Percentiles rank a stretch among this genome's conserved stretches.
Evolutionary conservation across 92 coral and sea anemone species (phyloP).

Genomic region (Heteractis magnifica): DNA sequence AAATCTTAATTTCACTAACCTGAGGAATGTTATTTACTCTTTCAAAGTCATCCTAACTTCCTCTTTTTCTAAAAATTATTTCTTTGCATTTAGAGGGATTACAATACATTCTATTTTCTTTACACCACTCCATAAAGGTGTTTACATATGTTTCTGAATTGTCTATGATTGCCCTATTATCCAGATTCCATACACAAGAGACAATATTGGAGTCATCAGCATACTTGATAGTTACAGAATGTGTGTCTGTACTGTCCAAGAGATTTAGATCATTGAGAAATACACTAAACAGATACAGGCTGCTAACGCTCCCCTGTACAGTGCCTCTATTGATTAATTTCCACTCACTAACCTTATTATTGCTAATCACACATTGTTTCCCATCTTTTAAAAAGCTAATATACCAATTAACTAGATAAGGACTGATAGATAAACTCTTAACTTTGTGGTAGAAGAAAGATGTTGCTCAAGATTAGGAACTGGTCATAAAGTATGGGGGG

Average conservation of each 20-base stretch:
- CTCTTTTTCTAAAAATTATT: constrained; percentile 47
- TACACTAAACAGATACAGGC: constrained; percentile 50
- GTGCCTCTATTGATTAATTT: constrained; percentile 52
- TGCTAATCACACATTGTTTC: constrained; percentile 25
- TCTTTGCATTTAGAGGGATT: constrained; percentile 59
- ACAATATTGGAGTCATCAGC: constrained; percentile 57
- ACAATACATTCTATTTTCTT: constrained; percentile 49
- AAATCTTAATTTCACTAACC: constrained; percentile 18
- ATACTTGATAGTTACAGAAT: constrained; percentile 30
- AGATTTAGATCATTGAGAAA: constrained; percentile 58
- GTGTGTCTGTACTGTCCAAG: constrained; percentile 28
- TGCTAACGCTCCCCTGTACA: constrained; percentile 60
- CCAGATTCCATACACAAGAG: constrained; percentile 41
- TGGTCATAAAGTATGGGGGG: not conserved
- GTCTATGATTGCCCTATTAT: not conserved
- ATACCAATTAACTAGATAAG: constrained; percentile 4
- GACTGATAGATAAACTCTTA: not conserved
- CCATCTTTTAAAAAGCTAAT: constrained; percentile 11
- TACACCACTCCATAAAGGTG: constrained; percentile 51
- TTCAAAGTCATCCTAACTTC: not conserved
- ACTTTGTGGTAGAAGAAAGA: not conserved
- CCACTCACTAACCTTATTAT: constrained; percentile 28
- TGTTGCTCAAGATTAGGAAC: too few relatives aligned
- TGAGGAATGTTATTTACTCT: constrained; percentile 30
- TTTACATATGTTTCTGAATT: constrained; percentile 33